Evolutionary conservation across 2,888 invertebrate species (phyloP).

Genomic region (Eupithecia dodoneata): DNA sequence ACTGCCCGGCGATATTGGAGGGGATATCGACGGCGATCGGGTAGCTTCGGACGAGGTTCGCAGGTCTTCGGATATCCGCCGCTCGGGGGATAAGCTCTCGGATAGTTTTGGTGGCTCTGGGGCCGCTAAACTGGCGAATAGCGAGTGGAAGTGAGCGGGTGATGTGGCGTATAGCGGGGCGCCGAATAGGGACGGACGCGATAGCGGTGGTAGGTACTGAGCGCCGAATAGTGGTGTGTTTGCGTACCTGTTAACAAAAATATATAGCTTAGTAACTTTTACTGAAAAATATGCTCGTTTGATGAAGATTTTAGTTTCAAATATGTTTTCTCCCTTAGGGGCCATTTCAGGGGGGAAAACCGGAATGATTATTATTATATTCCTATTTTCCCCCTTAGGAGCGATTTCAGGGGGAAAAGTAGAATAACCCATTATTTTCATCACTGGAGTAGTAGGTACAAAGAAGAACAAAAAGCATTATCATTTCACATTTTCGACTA

Average conservation of each 20-base stretch:
- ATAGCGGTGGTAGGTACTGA: conserved; percentile 72
- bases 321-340: no score
- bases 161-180: conserved; percentile 77
- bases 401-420: no score
- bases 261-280: neutral
- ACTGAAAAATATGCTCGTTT: neutral
- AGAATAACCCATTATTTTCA: no score
- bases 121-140: conserved; percentile 91
- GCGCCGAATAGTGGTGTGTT: conserved; percentile 73
- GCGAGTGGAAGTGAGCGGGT: conserved; percentile 90
- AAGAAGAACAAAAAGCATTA: neutral
- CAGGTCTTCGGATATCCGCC: conserved; percentile 54
- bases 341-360: no score
- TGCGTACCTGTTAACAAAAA: conserved; percentile 67
- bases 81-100: conserved; percentile 70
- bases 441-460: no score
- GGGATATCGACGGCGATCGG: conserved; percentile 78
- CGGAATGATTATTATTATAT: no score
- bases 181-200: conserved; percentile 72
- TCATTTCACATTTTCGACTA: neutral
- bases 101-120: conserved; percentile 72
- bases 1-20: conserved; percentile 80
- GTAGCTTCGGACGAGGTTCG: conserved; percentile 60
- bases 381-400: no score
- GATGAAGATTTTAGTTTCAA: no score